Conservation (phyloP, 2,113 vertebrate species). For the Cavia aperea region DNA sequence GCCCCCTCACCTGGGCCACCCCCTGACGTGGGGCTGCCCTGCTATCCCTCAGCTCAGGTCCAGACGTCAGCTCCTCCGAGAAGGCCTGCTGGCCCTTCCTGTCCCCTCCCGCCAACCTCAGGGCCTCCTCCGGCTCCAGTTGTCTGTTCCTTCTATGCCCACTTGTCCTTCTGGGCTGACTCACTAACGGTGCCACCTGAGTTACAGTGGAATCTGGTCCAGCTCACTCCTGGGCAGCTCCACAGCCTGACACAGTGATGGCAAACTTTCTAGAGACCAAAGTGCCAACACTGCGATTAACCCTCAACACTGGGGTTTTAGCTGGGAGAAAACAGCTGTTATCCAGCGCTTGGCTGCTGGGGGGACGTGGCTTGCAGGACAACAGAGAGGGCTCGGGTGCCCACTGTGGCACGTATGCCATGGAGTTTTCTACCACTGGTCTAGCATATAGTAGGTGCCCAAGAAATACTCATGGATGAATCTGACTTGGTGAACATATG, state of each 20-base stretch:
- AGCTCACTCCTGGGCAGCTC: background rate
- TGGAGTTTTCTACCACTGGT: background rate
- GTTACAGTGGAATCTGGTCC: too few species aligned
- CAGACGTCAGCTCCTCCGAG: background rate
- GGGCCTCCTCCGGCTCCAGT: background rate
- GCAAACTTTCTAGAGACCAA: background rate
- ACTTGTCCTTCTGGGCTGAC: background rate
- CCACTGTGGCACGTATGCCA: background rate
- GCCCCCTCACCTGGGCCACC: background rate
- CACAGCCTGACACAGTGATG: background rate
- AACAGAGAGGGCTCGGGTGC: background rate
- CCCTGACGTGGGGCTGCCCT: background rate
- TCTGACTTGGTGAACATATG: background rate
- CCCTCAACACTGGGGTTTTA: background rate
- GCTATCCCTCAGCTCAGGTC: background rate
- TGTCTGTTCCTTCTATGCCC: background rate
- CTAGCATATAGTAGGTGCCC: background rate
- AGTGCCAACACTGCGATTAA: background rate
- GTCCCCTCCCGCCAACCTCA: background rate
- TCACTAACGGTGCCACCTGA: background rate
- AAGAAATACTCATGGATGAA: background rate
- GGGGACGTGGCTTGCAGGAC: background rate
- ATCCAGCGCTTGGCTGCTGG: background rate
- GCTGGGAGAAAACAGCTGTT: background rate
- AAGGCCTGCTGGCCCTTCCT: background rate